Evolutionary conservation across 2,113 vertebrate genomes (phyloP), one percentile per base, ranked within the genome.

Genomic region (Pavo muticus): DNA sequence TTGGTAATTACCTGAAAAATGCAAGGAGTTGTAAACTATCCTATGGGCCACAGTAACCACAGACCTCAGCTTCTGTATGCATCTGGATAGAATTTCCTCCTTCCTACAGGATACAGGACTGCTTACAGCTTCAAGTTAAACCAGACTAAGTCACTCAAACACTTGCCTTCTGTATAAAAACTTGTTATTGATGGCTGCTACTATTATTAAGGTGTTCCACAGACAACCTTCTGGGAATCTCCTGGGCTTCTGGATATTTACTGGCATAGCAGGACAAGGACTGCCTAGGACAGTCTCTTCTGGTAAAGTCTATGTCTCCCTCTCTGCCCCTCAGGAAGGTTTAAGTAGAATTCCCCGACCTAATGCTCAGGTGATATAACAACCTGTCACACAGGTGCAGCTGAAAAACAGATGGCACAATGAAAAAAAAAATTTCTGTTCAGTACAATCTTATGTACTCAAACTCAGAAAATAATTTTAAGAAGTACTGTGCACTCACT

Each of bases 141-240:
- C 23, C 11, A 24, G 20, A 57, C 14, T 6, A 37, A 0, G 0
- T 14, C 19, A 68, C 6, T 11, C 17, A 68, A 60, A 61, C 8
- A n/a, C 19, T 23, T 60, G 67, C 44, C 40, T 61, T 39, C 35
- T 20, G 14, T 57, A 68, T 12, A 16, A 32, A 50, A 50, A 24
- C 15, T 35, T 32, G 20, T 32, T 48, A 47, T 11, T 45, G 16
- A 10, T 52, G 76, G n/a, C 35, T 68, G 32, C n/a, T 11, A 20
- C 39, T 32, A 8, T 18, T 47, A 54, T 21, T 5, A 14, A 9
- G 32, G 19, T 17, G 17, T 5, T n/a, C 35, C 37, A 42, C 27
- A 61, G n/a, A 48, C 5, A 52, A n/a, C 10, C 14, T 52, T 10
- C 23, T n/a, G 32, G 27, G 11, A 5, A 30, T 37, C 18, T 52